phyloP scores from a whole-genome alignment of 2,888 invertebrate genomes.

The Agrochola circellaris region DNA sequence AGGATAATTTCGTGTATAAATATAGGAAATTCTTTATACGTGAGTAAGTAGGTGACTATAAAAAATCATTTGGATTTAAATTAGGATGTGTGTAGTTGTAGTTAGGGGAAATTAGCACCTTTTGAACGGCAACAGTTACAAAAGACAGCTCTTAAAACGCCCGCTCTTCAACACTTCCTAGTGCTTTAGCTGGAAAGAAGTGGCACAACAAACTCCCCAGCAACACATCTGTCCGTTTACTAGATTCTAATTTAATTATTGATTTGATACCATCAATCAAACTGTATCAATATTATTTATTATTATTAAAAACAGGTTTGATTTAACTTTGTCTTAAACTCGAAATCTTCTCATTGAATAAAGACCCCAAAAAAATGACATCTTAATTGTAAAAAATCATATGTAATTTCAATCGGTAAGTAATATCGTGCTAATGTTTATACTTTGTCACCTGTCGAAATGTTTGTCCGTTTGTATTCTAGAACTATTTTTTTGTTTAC shows the following conservation, averaged over 20 bases:
- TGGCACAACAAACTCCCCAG: neutral
- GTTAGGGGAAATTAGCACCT: neutral
- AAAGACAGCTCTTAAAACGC: neutral
- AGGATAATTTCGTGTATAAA: constrained; percentile 18
- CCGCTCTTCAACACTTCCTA: neutral
- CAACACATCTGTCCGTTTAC: neutral
- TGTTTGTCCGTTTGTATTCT: neutral
- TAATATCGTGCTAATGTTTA: neutral
- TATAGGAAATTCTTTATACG: constrained; percentile 40
- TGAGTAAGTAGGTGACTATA: constrained; percentile 8
- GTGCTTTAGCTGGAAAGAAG: neutral
- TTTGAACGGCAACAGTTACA: neutral
- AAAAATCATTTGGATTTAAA: neutral
- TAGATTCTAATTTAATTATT: neutral
- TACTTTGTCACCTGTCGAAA: neutral
- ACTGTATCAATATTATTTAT: neutral
- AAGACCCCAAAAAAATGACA: constrained; percentile 35
- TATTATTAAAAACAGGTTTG: constrained; percentile 19
- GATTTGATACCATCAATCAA: neutral
- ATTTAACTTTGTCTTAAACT: neutral
- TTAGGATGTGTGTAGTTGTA: too few relatives aligned
- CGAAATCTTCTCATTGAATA: neutral
- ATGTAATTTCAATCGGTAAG: constrained; percentile 34
- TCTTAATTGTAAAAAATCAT: constrained; percentile 18
- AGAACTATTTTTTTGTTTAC: constrained; percentile 1